Percentiles rank a stretch among this genome's conserved stretches.
Evolutionary conservation across 2,888 invertebrate species (phyloP).

Genomic region (Leptothorax acervorum): DNA sequence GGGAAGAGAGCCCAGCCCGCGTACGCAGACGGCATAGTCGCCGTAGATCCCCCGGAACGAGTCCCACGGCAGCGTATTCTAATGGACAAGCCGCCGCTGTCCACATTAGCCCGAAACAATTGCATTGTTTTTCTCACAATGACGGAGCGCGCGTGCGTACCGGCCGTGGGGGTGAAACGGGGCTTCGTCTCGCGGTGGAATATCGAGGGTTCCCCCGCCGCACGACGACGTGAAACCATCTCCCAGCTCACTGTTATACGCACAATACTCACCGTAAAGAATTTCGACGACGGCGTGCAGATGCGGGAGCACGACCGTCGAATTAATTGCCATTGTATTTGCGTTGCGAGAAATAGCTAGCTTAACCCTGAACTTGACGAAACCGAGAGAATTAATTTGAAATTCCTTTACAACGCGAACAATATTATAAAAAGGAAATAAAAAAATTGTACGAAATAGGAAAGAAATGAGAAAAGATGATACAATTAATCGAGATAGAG

Average conservation of each 20-base stretch:
- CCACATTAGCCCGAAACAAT: slow-evolving; percentile 75
- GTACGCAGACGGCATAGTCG: slow-evolving; percentile 26
- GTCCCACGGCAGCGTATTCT: slow-evolving; percentile 63
- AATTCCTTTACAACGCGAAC: not conserved
- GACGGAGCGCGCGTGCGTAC: slow-evolving; percentile 52
- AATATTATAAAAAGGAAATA: not conserved
- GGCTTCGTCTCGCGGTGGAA: slow-evolving; percentile 33
- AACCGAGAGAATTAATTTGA: not conserved
- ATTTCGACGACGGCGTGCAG: slow-evolving; percentile 15
- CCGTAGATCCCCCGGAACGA: slow-evolving; percentile 67
- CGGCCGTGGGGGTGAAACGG: slow-evolving; percentile 13
- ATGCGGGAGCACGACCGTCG: not conserved
- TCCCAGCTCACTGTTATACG: slow-evolving; percentile 20
- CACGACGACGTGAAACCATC: slow-evolving; percentile 23
- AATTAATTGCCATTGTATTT: slow-evolving; percentile 41
- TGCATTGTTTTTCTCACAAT: slow-evolving; percentile 77
- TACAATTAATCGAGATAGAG: not conserved
- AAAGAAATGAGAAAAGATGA: not conserved
- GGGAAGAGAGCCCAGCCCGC: slow-evolving; percentile 43
- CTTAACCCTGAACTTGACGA: slow-evolving; percentile 25
- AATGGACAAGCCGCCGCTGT: slow-evolving; percentile 71
- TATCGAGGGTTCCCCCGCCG: slow-evolving; percentile 25
- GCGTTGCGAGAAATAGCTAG: not conserved
- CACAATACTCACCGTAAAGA: slow-evolving; percentile 36
- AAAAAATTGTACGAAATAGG: not conserved